Base-by-base conservation (phyloP, 2,113 vertebrate genomes). In the Orycteropus afer region DNA sequence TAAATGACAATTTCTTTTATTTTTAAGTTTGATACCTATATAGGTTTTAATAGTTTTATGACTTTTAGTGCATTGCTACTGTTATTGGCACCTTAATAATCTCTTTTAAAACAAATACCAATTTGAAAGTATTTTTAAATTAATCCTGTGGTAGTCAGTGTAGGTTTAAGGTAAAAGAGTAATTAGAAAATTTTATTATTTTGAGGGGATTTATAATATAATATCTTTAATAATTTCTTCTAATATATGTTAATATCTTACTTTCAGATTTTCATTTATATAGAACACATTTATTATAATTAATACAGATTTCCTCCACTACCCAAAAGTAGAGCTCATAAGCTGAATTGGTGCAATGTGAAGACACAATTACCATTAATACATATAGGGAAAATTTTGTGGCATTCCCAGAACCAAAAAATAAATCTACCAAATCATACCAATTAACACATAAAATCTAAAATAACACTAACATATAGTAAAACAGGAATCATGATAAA, bases 111-210 rank as follows among this genome's bases (percentile, higher is more conserved):
- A 90, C 40, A 92, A 71, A 85, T 93, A 93, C 37, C 22, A 81
- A 8, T 93, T 94, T 74, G 80, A 91, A 91, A 91, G 13, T 83
- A 90, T 89, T 47, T 82, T 95, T 94, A 93, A 91, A 94, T 59
- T 63, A 88, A 73, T 40, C 18, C 13, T 79, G 3, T 49, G 45
- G 12, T 63, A 71, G 40, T 94, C n/a, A 67, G 9, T 69, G 27
- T 90, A 87, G 71, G 12, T 93, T 94, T 94, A 86, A 18, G 86
- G 78, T 89, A 67, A 49, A 85, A 67, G 12, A 49, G 25, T 45
- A n/a, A 49, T 13, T 67, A 67, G 45, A 71, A 8, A 40, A 4
- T 67, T 53, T 85, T 63, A 45, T 76, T 94, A 73, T 73, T 63
- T 94, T 94, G 25, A 93, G 37, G 25, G 20, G 37, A 84, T 81